Evolutionary conservation across 2,888 invertebrate species (phyloP).

Genomic region (Nephrotoma appendiculata): DNA sequence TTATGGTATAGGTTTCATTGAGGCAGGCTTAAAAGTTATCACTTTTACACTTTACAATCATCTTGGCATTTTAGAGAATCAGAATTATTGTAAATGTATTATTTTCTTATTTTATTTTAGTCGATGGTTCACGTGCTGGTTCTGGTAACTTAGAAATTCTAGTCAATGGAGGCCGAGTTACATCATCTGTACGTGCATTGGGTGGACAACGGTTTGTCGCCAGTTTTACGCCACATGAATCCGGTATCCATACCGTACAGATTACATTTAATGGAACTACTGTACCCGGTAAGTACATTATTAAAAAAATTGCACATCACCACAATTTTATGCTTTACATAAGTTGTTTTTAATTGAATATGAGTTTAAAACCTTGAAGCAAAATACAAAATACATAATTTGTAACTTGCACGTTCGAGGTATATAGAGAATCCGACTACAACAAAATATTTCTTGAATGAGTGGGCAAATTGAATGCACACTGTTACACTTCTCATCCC

Average conservation of each 20-base stretch:
- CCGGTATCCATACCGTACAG: constrained; percentile 73
- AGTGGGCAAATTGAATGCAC: background rate
- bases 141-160: constrained; percentile 92
- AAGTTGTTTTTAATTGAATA: background rate
- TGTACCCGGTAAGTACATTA: constrained; percentile 60
- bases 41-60: too few relatives aligned
- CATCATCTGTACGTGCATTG: constrained; percentile 81
- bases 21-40: too few relatives aligned
- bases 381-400: background rate
- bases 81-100: too few relatives aligned
- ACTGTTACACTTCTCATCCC: background rate
- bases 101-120: constrained; percentile 33
- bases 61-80: too few relatives aligned
- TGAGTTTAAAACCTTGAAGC: background rate
- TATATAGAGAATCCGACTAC: background rate
- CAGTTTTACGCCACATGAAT: constrained; percentile 82
- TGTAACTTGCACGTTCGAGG: background rate
- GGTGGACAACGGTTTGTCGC: constrained; percentile 83
- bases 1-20: too few relatives aligned
- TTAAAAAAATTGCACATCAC: background rate
- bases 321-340: background rate
- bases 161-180: constrained; percentile 88
- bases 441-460: background rate
- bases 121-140: constrained; percentile 91
- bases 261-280: constrained; percentile 90